phyloP scores from a whole-genome alignment of 2,797 vertebrate genomes.

The Discoglossus pictus region DNA sequence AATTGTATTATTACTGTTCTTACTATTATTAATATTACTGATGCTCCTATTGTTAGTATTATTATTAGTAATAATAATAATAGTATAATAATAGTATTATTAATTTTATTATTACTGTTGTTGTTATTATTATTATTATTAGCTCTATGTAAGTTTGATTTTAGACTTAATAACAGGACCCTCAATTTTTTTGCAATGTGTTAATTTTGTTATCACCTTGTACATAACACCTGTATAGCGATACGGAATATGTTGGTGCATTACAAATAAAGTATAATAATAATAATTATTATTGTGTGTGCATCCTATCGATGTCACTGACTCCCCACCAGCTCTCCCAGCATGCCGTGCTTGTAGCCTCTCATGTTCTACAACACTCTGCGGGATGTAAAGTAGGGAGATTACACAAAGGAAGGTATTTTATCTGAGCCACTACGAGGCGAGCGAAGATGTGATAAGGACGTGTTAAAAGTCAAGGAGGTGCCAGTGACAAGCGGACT shows the following conservation, averaged over 20 bases:
- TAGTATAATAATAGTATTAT: constrained; percentile 11
- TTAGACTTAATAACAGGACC: too few species aligned
- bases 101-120: neutral
- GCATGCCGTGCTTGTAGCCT: constrained; percentile 29
- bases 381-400: constrained; percentile 43
- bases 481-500: constrained; percentile 59
- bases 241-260: too few species aligned
- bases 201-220: too few species aligned
- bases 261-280: too few species aligned
- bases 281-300: too few species aligned
- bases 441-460: constrained; percentile 58
- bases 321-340: neutral
- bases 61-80: too few species aligned
- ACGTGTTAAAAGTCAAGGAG: constrained; percentile 69
- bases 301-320: constrained; percentile 5
- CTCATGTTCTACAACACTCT: constrained; percentile 35
- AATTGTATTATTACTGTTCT: too few species aligned
- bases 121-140: constrained; percentile 10
- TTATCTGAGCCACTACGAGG: constrained; percentile 58
- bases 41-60: too few species aligned
- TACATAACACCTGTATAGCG: too few species aligned
- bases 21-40: constrained; percentile 28
- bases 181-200: too few species aligned
- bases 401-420: constrained; percentile 55
- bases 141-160: too few species aligned